These are phyloP conservation scores for Enteromius afrohamiltoni DNA, from an alignment of 2,797 vertebrate species.

Conservation along the genomic window DNA sequence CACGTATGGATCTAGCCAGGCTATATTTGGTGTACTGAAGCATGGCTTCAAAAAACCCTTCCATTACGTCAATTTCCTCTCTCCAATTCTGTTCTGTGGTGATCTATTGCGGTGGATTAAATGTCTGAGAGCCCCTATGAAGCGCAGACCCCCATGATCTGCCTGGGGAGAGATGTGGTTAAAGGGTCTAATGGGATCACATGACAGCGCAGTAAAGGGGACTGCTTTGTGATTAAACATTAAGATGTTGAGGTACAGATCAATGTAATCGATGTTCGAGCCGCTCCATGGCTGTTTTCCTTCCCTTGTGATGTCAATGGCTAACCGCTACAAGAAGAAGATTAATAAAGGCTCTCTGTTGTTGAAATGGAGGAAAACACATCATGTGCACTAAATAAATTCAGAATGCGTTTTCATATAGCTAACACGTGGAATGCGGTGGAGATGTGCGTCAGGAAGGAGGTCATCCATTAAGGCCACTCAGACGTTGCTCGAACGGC, in stretches of 20 bases:
- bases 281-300: neutral
- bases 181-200: constrained; percentile 46
- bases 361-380: neutral
- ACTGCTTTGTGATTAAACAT: constrained; percentile 49
- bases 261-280: constrained; percentile 44
- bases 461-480: constrained; percentile 25
- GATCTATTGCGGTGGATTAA: constrained; percentile 35
- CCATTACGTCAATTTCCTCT: constrained; percentile 43
- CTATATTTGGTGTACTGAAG: constrained; percentile 37
- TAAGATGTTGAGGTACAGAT: constrained; percentile 49
- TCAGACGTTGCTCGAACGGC: constrained; percentile 27
- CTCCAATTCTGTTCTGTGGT: constrained; percentile 37
- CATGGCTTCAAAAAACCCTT: constrained; percentile 12
- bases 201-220: constrained; percentile 8
- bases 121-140: constrained; percentile 45
- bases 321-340: constrained; percentile 5
- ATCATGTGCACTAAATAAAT: neutral
- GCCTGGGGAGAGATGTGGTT: constrained; percentile 38
- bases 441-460: neutral
- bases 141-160: constrained; percentile 29
- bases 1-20: constrained; percentile 30
- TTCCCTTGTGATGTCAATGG: constrained; percentile 2
- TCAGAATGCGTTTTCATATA: neutral
- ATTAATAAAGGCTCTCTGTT: constrained; percentile 3
- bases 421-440: neutral